Conservation (phyloP, 1,140 invertebrate species). For the Drosophila prosaltans region DNA sequence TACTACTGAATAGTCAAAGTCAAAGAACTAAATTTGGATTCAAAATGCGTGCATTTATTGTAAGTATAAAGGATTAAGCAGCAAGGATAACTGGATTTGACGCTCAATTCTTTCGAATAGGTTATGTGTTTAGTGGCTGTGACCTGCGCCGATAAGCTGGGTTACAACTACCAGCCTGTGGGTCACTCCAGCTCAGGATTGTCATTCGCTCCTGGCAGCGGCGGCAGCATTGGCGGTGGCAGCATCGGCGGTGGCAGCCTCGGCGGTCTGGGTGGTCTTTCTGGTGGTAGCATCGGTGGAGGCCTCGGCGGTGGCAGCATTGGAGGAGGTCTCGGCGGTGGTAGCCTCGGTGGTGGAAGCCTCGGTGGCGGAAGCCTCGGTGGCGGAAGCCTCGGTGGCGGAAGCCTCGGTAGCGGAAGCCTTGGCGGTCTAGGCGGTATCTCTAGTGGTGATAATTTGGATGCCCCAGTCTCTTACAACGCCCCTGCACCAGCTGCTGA, state of each 20-base stretch:
- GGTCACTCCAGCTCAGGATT: conserved; percentile 64
- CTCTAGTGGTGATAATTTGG: conserved; percentile 38
- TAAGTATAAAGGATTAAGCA: conserved; percentile 53
- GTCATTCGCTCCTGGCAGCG: conserved; percentile 61
- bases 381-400: conserved; percentile 28
- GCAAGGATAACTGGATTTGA: conserved; percentile 49
- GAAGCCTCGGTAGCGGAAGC: conserved; percentile 10
- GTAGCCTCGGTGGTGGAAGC: conserved; percentile 29
- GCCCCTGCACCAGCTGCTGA: conserved; percentile 64
- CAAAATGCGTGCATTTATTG: conserved; percentile 79
- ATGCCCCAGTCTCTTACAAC: conserved; percentile 56
- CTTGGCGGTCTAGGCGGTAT: conserved; percentile 4
- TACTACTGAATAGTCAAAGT: conserved; percentile 65
- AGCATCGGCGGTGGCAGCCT: conserved; percentile 25
- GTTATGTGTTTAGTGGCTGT: conserved; percentile 75
- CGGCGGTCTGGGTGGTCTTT: not conserved
- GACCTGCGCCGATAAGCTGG: conserved; percentile 73
- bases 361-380: conserved; percentile 17
- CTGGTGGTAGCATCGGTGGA: conserved; percentile 26
- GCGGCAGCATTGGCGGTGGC: conserved; percentile 36
- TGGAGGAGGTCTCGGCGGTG: conserved; percentile 48
- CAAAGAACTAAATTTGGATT: conserved; percentile 70
- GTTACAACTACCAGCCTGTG: conserved; percentile 79
- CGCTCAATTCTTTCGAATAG: conserved; percentile 33
- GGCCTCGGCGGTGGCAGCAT: conserved; percentile 13